Percentiles rank a stretch among this genome's conserved stretches.
Evolutionary conservation across 2,888 invertebrate species (phyloP).

Genomic region (Psococerastis gibbosa): DNA sequence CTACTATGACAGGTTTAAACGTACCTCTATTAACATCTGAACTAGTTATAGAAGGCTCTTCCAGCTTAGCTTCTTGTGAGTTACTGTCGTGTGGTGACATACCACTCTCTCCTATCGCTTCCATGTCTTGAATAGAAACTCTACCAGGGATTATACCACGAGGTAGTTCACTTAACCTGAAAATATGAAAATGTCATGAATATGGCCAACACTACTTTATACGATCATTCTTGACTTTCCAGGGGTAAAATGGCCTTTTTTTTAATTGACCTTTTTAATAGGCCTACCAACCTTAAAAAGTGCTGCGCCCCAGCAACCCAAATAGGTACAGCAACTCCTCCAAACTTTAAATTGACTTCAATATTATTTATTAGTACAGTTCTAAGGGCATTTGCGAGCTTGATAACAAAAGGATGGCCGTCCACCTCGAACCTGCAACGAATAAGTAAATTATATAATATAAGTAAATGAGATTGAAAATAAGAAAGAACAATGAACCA

Average conservation of each 20-base stretch:
- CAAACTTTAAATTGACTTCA: conserved; percentile 54
- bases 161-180: conserved; percentile 62
- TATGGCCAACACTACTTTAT: no score
- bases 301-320: conserved; percentile 53
- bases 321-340: conserved; percentile 64
- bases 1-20: no score
- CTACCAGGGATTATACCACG: conserved; percentile 50
- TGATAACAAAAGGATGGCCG: conserved; percentile 49
- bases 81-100: conserved; percentile 13
- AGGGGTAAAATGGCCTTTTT: no score
- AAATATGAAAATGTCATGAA: neutral
- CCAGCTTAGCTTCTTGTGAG: no score
- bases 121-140: conserved; percentile 52
- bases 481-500: no score
- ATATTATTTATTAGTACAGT: conserved; percentile 63
- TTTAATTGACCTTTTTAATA: no score
- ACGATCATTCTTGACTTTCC: no score
- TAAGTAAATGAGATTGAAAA: no score
- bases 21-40: no score
- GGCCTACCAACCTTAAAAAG: conserved; percentile 32
- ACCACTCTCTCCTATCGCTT: conserved; percentile 30
- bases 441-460: conserved; percentile 6
- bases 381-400: conserved; percentile 58
- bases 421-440: conserved; percentile 40
- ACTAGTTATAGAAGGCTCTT: no score